phyloP scores from a whole-genome alignment of 2,888 invertebrate genomes.

The Podabrus alpinus region DNA sequence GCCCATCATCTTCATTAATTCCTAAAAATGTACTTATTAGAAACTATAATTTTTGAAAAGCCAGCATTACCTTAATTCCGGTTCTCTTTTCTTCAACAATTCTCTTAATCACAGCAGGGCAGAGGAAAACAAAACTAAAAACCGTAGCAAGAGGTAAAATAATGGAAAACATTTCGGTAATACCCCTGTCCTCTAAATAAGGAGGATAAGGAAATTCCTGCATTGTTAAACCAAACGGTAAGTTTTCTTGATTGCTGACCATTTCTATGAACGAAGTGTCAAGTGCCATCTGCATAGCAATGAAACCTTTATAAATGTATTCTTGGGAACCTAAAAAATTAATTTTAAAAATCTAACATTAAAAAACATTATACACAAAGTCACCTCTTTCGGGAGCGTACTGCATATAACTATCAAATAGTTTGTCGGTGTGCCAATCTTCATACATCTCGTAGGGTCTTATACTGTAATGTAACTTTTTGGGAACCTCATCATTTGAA shows the following conservation, averaged over 20 bases:
- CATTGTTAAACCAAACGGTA: constrained; percentile 46
- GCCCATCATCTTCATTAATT: constrained; percentile 93
- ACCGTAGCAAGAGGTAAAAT: constrained; percentile 53
- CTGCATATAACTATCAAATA: constrained; percentile 21
- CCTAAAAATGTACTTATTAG: constrained; percentile 58
- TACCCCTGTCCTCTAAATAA: constrained; percentile 45
- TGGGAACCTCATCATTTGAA: constrained; percentile 23
- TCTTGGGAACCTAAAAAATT: constrained; percentile 50
- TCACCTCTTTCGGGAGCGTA: constrained; percentile 29
- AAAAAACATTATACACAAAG: neutral
- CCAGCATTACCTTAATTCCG: constrained; percentile 60
- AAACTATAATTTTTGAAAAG: neutral
- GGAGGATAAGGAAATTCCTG: constrained; percentile 65
- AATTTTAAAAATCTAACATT: neutral
- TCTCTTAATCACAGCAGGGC: constrained; percentile 60
- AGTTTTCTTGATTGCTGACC: constrained; percentile 12
- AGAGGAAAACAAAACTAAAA: constrained; percentile 58
- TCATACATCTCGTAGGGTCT: constrained; percentile 41
- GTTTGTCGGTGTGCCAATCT: constrained; percentile 40
- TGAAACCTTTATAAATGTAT: constrained; percentile 58
- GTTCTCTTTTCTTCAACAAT: constrained; percentile 65
- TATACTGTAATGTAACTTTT: constrained; percentile 45
- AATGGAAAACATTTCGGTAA: constrained; percentile 45
- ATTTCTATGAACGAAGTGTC: constrained; percentile 62
- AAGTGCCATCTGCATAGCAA: constrained; percentile 64